A percentile compares a stretch with the other conserved stretches of the same genome.
phyloP scores from a whole-genome alignment of 2,797 vertebrate genomes.

The Diplodus puntazzo region DNA sequence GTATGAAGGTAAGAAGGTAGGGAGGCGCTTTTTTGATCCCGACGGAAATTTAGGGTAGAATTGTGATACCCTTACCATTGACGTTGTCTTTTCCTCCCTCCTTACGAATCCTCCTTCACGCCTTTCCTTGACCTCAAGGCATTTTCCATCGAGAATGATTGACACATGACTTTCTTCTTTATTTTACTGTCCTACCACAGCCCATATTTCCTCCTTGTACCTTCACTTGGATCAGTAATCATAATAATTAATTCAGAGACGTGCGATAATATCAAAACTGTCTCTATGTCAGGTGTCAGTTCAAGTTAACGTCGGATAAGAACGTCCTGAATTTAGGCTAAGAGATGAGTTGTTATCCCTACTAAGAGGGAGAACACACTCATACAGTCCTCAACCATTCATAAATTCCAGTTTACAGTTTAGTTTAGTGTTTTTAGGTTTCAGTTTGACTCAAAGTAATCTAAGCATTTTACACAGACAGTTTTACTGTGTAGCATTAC shows the following conservation, averaged over 20 bases:
- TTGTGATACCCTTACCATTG: too few relatives aligned
- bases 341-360: background rate
- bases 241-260: background rate
- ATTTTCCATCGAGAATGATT: too few relatives aligned
- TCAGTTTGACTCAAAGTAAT: background rate
- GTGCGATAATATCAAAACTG: background rate
- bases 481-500: background rate
- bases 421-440: slow-evolving; percentile 10
- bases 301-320: background rate
- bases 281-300: background rate
- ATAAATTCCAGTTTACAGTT: background rate
- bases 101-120: too few relatives aligned
- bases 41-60: too few relatives aligned
- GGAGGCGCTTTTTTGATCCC: too few relatives aligned
- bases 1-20: too few relatives aligned
- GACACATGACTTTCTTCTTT: too few relatives aligned
- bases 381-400: background rate
- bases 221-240: background rate
- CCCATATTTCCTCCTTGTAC: background rate
- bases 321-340: background rate
- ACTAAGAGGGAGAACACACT: background rate
- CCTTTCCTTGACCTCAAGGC: too few relatives aligned
- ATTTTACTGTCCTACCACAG: too few relatives aligned
- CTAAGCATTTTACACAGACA: background rate
- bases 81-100: too few relatives aligned